Base-by-base conservation (phyloP, 2,888 invertebrate species). In the Clostera curtula region DNA sequence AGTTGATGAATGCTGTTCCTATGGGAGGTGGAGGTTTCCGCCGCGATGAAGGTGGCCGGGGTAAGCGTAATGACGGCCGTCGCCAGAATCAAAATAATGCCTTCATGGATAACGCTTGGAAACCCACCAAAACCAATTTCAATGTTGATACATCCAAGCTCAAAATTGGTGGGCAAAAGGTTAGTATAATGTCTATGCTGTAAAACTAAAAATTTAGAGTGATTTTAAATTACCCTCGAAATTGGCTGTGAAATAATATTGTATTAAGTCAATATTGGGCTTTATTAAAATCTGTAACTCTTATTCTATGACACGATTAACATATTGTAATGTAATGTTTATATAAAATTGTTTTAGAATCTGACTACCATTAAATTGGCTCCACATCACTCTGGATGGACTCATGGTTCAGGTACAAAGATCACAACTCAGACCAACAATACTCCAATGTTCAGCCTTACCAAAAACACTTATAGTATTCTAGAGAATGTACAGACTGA, bases 1-100 rank as follows among this genome's bases (percentile, higher is more conserved):
- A 80, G 82, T 42, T 80, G 16, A 76, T 80, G 74, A 80, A 83
- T 52, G 53, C 82, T 1, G 27, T 24, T 16, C 61, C 75, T 1
- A 63, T 68, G 49, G 64, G 68, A 2, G 20, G 67, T 4, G 32
- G 48, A 2, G 63, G 65, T 11, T 85, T 86, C 13, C 85, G 88
- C 20, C 88, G 88, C 34, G 90, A 90, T 31, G 89, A 89, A 17
- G 84, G 89, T 12, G 68, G 75, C 11, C 76, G 68, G 18, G 69
- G 75, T 19, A 75, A 72, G 33, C 71, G 79, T 11, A 75, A 76
- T 5, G 77, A 79, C 5, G 56, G 63, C n/a, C 71, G 76, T 12
- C 57, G 77, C 12, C 74, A 71, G 29, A 58, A 56, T 26, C 28
- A 56, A 4, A 69, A 51, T 19, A 50, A 68, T 43, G 31, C 60